Conservation (phyloP, 2,888 invertebrate species). For the Calliopum simillimum region DNA sequence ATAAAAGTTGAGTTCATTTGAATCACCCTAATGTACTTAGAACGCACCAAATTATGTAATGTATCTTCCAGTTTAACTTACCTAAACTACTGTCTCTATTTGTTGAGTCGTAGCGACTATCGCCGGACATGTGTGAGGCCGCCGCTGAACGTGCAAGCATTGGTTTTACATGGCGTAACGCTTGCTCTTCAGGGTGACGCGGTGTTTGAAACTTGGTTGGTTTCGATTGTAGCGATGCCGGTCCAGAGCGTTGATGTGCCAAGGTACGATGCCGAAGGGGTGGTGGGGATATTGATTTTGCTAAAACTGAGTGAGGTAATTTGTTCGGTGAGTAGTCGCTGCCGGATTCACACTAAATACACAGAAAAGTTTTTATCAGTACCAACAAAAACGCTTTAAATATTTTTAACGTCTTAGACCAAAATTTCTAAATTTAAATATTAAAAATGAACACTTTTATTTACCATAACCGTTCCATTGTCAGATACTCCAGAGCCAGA, state of each 20-base stretch:
- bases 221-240: slow-evolving; percentile 64
- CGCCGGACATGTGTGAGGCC: slow-evolving; percentile 54
- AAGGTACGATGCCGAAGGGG: slow-evolving; percentile 67
- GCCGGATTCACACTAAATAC: slow-evolving; percentile 73
- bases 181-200: slow-evolving; percentile 67
- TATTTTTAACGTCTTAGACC: too few species aligned
- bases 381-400: neutral
- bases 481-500: slow-evolving; percentile 72
- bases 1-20: too few species aligned
- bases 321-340: slow-evolving; percentile 75
- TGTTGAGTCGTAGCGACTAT: slow-evolving; percentile 58
- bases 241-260: slow-evolving; percentile 67
- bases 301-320: slow-evolving; percentile 67
- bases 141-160: slow-evolving; percentile 56
- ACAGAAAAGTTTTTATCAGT: neutral
- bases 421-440: neutral
- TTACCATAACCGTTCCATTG: slow-evolving; percentile 68
- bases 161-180: slow-evolving; percentile 62
- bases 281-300: slow-evolving; percentile 68
- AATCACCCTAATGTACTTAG: neutral
- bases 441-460: neutral
- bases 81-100: slow-evolving; percentile 67
- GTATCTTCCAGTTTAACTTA: slow-evolving; percentile 48
- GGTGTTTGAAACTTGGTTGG: slow-evolving; percentile 67
- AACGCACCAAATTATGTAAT: neutral